A percentile compares a stretch with the other conserved stretches of the same genome.
phyloP scores from a whole-genome alignment of 1,140 invertebrate species.

The Rhopalosiphum maidis region DNA sequence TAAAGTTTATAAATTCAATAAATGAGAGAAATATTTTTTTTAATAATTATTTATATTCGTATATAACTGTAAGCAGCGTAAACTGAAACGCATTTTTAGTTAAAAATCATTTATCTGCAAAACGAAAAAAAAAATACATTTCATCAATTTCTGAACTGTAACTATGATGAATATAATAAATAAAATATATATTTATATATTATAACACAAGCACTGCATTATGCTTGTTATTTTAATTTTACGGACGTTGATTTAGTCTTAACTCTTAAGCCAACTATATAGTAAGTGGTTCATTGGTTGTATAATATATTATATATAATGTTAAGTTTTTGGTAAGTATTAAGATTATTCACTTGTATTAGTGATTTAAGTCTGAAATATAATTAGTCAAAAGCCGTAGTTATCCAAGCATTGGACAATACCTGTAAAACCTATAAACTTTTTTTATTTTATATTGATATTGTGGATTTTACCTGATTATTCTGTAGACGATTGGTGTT shows the following conservation, averaged over 20 bases:
- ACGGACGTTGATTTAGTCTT: background rate
- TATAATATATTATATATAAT: background rate
- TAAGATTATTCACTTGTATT: background rate
- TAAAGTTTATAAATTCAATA: too few relatives aligned
- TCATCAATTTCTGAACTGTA: background rate
- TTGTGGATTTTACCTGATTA: background rate
- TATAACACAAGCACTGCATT: too few relatives aligned
- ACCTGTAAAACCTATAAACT: background rate
- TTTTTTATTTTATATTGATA: background rate
- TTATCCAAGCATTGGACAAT: background rate
- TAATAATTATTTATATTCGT: too few relatives aligned
- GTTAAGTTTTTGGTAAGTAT: background rate
- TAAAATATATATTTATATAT: too few relatives aligned
- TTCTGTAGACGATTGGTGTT: background rate
- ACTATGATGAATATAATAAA: background rate
- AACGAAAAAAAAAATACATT: too few relatives aligned
- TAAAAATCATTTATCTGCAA: too few relatives aligned
- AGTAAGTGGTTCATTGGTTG: background rate
- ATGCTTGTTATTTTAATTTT: background rate
- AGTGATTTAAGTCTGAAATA: background rate
- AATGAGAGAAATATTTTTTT: too few relatives aligned
- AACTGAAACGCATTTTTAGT: too few relatives aligned
- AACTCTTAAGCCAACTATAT: background rate
- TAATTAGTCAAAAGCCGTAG: background rate
- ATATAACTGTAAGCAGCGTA: too few relatives aligned